phyloP scores from a whole-genome alignment of 2,797 vertebrate genomes.

The Huso huso region DNA sequence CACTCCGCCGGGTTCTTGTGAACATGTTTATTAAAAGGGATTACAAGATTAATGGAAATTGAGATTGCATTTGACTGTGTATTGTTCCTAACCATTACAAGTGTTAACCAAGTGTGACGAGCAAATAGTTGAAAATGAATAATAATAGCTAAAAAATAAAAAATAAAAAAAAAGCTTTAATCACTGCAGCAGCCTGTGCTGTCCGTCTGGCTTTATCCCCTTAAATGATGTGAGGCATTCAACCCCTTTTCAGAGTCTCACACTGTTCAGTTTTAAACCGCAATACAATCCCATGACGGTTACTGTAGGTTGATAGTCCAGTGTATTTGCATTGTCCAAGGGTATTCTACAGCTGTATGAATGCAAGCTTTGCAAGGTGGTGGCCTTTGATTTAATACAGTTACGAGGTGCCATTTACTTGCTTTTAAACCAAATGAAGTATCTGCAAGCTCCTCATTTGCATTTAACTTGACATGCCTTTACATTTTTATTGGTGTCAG shows the following conservation, averaged over 20 bases:
- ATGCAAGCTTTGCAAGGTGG: too few species aligned
- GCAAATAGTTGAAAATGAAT: background rate
- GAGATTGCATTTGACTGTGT: background rate
- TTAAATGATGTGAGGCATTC: too few species aligned
- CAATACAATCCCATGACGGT: too few species aligned
- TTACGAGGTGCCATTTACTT: slow-evolving; percentile 1
- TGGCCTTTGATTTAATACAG: too few species aligned
- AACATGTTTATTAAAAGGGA: slow-evolving; percentile 1
- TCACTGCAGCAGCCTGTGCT: background rate
- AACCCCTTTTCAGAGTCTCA: too few species aligned
- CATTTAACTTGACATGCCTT: too few species aligned
- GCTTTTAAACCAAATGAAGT: slow-evolving; percentile 41
- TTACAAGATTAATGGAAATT: slow-evolving; percentile 1
- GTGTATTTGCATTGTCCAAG: too few species aligned
- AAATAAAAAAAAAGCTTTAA: background rate
- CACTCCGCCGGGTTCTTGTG: background rate
- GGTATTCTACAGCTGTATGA: too few species aligned
- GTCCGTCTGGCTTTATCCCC: too few species aligned
- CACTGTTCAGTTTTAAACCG: too few species aligned
- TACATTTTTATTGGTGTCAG: too few species aligned
- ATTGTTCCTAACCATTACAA: background rate
- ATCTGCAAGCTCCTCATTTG: background rate
- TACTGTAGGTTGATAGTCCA: too few species aligned
- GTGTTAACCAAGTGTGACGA: background rate
- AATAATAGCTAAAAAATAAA: background rate